These are phyloP conservation scores for Sitta europaea DNA, from an alignment of 2,113 vertebrate species.

Conservation along the genomic window DNA sequence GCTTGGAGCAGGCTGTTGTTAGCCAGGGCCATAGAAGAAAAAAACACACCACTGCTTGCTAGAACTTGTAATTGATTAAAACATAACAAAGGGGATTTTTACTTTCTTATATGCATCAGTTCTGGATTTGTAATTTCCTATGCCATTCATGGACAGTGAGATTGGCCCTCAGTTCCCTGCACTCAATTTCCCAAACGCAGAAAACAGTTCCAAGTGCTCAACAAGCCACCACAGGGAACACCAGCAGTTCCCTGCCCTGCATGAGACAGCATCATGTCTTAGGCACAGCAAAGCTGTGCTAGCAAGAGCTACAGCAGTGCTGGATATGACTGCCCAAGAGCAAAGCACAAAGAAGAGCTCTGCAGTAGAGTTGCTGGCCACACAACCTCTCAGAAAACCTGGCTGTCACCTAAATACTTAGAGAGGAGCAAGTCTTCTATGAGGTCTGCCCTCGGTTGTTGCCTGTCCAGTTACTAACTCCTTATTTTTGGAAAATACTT, in stretches of 20 bases:
- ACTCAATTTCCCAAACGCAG: background rate
- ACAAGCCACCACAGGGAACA: background rate
- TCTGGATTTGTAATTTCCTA: background rate
- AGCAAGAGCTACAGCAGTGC: background rate
- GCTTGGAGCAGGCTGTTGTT: background rate
- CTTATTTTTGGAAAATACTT: background rate
- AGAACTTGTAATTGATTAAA: background rate
- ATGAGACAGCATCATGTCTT: background rate
- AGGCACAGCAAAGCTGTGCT: background rate
- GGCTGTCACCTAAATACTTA: background rate
- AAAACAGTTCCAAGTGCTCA: background rate
- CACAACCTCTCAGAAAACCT: background rate
- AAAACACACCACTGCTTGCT: background rate
- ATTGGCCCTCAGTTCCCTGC: background rate
- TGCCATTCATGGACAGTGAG: background rate
- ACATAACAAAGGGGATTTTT: background rate
- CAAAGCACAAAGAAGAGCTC: background rate
- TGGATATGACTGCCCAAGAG: background rate
- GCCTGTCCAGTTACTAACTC: background rate
- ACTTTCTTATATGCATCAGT: background rate
- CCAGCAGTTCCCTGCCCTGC: accelerated
- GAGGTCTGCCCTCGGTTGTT: background rate
- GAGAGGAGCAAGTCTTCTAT: background rate
- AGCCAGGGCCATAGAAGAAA: background rate
- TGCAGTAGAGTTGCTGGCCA: accelerated